A percentile compares a stretch with the other conserved stretches of the same genome.
Evolutionary conservation across 2,113 vertebrate species (phyloP).

Genomic region (Boulengeromyrus knoepffleri): DNA sequence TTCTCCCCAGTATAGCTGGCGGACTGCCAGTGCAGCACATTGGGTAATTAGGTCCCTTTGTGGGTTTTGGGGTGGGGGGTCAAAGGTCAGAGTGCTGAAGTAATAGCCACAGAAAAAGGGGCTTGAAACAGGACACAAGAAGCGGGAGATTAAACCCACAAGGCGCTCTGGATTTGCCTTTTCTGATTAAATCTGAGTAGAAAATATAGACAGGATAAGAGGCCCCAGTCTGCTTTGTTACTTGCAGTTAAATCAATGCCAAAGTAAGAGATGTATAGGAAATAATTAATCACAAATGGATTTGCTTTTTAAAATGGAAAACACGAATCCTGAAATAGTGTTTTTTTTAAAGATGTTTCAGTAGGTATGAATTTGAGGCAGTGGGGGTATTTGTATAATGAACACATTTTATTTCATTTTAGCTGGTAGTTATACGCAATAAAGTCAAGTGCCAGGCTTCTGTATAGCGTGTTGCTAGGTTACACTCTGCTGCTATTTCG

Average conservation of each 20-base stretch:
- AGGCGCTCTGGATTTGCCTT: background rate
- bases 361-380: background rate
- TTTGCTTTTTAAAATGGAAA: slow-evolving; percentile 10
- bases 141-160: background rate
- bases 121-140: background rate
- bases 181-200: slow-evolving; percentile 17
- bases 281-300: slow-evolving; percentile 20
- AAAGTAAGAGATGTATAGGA: slow-evolving; percentile 7
- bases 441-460: background rate
- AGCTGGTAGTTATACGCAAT: background rate
- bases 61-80: background rate
- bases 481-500: background rate
- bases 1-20: slow-evolving; percentile 2
- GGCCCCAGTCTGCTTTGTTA: background rate
- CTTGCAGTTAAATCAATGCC: slow-evolving; percentile 17
- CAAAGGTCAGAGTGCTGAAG: slow-evolving; percentile 7
- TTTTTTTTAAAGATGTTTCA: background rate
- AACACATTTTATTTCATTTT: slow-evolving; percentile 7
- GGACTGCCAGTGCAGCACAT: background rate
- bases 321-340: background rate
- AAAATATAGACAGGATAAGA: slow-evolving; percentile 3
- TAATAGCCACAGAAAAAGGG: background rate
- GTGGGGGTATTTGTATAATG: background rate
- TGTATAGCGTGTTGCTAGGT: background rate
- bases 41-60: slow-evolving; percentile 7